Base-by-base conservation (phyloP, 2,888 invertebrate species). In the Watsonalla cultraria region DNA sequence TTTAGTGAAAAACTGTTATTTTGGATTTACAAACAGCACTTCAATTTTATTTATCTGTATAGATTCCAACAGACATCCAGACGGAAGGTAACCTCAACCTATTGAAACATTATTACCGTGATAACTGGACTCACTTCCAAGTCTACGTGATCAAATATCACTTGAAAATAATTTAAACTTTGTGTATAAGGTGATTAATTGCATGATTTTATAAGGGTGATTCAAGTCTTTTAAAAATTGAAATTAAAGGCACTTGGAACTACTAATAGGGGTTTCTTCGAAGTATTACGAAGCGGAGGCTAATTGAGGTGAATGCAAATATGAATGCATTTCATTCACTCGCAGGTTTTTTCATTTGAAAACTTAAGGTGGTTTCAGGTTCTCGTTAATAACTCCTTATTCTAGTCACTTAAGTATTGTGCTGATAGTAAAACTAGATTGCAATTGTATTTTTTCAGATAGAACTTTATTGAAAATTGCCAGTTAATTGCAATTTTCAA, bases 311-410 rank as follows among this genome's bases (percentile, higher is more conserved):
- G 64, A 70, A 61, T 58, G 60, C 55, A 59, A 61, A 57, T 60
- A 65, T 59, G 63, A 65, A 55, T 65, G 66, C 66, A 70, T 75
- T 74, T 65, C 65, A 65, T 67, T 74, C 61, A 54, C 47, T 60
- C 65, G 45, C 33, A 71, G 62, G 56, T 55, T 58, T 64, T 67
- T 58, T 60, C 48, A 60, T 61, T 66, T 55, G 56, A 60, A 55
- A 58, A 61, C 68, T 61, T 58, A 53, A 63, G 68, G 62, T 68
- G 61, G 56, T 57, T 54, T 51, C 62, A 66, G 53, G 47, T 33
- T 33, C 45, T 5, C 42, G 5, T 34, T 47, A n/a, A 34, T 47
- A 47, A 24, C 11, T 47, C 34, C 34, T 47, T 24, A 34, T 46
- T 35, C 14, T 47, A 48, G 39, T 11, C 5, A 45, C 24, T 34